Percentiles rank a stretch among this genome's conserved stretches.
These are phyloP conservation scores for Dorcus parallelipipedus DNA, from an alignment of 2,888 invertebrate species.

Conservation along the genomic window DNA sequence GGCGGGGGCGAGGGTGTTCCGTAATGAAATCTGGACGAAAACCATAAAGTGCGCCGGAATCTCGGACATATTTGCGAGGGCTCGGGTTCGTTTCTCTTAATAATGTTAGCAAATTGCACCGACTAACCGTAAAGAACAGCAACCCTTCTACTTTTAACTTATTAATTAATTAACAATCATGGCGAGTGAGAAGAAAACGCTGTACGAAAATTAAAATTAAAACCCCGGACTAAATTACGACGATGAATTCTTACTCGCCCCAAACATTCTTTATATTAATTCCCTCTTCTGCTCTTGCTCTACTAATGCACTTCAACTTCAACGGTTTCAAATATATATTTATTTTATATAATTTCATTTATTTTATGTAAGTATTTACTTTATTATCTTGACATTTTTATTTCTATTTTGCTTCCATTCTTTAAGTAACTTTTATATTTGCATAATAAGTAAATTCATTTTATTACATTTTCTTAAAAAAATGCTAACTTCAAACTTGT, in stretches of 20 bases:
- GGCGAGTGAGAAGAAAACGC: conserved; percentile 36
- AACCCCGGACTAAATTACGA: conserved; percentile 40
- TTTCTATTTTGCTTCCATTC: too few species aligned
- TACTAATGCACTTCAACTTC: conserved; percentile 12
- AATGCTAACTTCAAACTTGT: too few species aligned
- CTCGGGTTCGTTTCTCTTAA: conserved; percentile 44
- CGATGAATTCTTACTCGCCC: conserved; percentile 35
- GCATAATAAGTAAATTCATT: too few species aligned
- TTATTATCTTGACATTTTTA: too few species aligned
- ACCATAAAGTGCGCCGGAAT: conserved; percentile 43
- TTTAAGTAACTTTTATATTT: too few species aligned
- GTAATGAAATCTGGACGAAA: conserved; percentile 40
- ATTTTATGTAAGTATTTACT: too few species aligned
- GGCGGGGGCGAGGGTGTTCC: conserved; percentile 19
- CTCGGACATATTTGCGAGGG: conserved; percentile 48
- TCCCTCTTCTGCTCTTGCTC: neutral
- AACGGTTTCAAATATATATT: conserved; percentile 1
- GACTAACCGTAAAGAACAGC: conserved; percentile 48
- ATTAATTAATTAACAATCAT: conserved; percentile 52
- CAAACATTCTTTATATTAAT: conserved; percentile 12
- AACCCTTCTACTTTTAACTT: conserved; percentile 48
- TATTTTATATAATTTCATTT: neutral
- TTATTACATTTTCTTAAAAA: too few species aligned
- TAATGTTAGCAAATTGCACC: conserved; percentile 49
- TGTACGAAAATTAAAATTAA: conserved; percentile 44